Evolutionary conservation across 1,140 invertebrate species (phyloP).

Genomic region (Pseudachorutes palmiensis): DNA sequence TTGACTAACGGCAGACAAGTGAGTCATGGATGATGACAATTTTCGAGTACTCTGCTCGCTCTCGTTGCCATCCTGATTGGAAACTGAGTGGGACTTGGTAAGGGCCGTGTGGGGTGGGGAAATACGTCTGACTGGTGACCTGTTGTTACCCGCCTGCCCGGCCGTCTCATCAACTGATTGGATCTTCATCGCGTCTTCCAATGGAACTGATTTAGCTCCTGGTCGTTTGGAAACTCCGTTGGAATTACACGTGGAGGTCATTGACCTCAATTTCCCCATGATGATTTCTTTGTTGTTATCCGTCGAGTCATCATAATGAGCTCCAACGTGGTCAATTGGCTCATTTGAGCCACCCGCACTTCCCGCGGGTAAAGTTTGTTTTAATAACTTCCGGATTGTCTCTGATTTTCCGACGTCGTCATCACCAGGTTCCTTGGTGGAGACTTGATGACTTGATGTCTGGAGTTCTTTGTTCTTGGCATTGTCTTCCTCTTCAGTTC

Average conservation of each 20-base stretch:
- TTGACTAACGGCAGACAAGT: background rate
- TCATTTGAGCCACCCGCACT: background rate
- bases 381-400: constrained; percentile 7
- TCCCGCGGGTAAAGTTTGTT: background rate
- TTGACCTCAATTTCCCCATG: constrained; percentile 1
- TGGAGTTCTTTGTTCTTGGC: background rate
- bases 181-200: background rate
- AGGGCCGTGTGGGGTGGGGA: background rate
- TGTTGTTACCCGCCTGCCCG: too few species aligned
- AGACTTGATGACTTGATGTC: background rate
- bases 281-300: background rate
- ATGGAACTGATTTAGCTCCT: too few species aligned
- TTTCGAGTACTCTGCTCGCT: background rate
- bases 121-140: too few species aligned
- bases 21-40: background rate
- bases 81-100: background rate
- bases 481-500: background rate
- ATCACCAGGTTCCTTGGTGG: background rate
- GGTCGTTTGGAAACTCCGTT: background rate
- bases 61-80: background rate
- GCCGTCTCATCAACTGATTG: background rate
- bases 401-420: background rate
- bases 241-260: background rate
- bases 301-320: background rate
- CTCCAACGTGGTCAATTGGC: constrained; percentile 5